Conservation (phyloP, 2,797 vertebrate species). For the Miichthys miiuy region DNA sequence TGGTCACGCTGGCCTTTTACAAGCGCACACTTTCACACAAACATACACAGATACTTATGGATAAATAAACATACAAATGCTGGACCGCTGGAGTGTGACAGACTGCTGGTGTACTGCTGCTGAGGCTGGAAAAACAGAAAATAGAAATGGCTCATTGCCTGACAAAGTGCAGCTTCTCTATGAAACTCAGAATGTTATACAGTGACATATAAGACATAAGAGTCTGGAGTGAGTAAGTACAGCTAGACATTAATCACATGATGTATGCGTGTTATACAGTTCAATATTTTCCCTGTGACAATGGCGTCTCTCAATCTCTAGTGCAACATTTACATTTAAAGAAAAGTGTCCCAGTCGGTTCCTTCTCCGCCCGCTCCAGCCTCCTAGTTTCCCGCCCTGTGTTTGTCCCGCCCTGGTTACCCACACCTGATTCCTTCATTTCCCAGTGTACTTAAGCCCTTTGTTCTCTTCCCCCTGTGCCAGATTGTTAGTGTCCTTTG, state of each 20-base stretch:
- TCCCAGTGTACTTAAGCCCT: no score
- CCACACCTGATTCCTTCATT: no score
- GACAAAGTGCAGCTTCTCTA: conserved; percentile 29
- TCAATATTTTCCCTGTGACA: not conserved
- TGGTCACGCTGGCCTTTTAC: conserved; percentile 34
- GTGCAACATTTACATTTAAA: no score
- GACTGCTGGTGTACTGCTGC: conserved; percentile 54
- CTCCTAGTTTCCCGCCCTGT: no score
- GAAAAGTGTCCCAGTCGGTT: no score
- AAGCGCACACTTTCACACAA: conserved; percentile 15
- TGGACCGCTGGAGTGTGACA: conserved; percentile 59
- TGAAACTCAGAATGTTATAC: conserved; percentile 22
- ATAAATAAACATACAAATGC: conserved; percentile 65
- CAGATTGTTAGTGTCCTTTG: no score
- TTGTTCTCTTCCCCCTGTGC: no score
- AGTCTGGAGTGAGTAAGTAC: not conserved
- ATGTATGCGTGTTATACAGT: not conserved
- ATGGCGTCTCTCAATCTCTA: no score
- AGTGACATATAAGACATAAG: not conserved
- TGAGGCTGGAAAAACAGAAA: conserved; percentile 62
- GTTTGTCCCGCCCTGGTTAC: no score
- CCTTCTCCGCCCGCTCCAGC: no score
- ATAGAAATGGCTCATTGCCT: conserved; percentile 63
- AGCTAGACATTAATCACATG: not conserved
- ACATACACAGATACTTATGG: conserved; percentile 41